Evolutionary conservation across 2,888 invertebrate genomes (phyloP).

Genomic region (Tipula confusa): DNA sequence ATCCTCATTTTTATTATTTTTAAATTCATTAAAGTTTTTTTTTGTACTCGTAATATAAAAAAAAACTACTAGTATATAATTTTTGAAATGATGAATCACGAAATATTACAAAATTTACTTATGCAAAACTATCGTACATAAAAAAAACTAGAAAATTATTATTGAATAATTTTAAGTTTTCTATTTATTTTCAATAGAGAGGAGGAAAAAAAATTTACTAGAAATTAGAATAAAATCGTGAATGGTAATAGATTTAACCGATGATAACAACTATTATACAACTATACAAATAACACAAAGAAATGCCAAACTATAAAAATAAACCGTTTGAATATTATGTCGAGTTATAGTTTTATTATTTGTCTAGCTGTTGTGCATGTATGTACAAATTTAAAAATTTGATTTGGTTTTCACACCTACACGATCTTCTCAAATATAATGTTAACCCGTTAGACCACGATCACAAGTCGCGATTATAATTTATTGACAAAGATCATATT

Average conservation of each 20-base stretch:
- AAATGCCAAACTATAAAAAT: slow-evolving; percentile 21
- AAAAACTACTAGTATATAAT: not conserved
- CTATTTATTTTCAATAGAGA: slow-evolving; percentile 8
- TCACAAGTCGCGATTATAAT: too few relatives aligned
- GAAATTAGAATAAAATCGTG: slow-evolving; percentile 25
- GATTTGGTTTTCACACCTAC: not conserved
- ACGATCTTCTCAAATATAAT: not conserved
- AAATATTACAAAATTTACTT: slow-evolving; percentile 25
- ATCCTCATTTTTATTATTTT: not conserved
- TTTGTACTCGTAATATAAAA: not conserved
- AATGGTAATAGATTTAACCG: slow-evolving; percentile 6
- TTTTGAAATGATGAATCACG: not conserved
- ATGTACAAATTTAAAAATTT: not conserved
- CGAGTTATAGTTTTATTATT: not conserved
- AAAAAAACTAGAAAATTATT: not conserved
- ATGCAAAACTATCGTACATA: slow-evolving; percentile 1
- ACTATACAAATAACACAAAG: slow-evolving; percentile 12
- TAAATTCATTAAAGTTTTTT: not conserved
- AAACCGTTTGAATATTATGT: not conserved
- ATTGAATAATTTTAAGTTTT: not conserved
- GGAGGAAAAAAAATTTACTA: not conserved
- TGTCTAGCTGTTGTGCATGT: not conserved
- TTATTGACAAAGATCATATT: too few relatives aligned
- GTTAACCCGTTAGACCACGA: not conserved
- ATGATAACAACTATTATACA: slow-evolving; percentile 25